Evolutionary conservation across 1,140 invertebrate genomes (phyloP).

Genomic region (Euura lappo): DNA sequence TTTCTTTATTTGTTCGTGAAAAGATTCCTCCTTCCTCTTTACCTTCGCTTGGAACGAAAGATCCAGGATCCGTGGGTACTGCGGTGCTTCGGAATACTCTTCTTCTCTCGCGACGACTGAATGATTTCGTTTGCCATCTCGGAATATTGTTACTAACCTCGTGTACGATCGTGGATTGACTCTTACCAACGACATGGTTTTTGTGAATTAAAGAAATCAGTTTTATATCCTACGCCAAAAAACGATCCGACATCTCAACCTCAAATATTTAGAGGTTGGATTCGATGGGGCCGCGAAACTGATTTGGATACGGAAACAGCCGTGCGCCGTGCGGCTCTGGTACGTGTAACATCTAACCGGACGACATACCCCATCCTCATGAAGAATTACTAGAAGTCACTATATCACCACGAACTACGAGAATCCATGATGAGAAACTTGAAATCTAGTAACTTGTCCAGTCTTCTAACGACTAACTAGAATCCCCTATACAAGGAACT

Average conservation of each 20-base stretch:
- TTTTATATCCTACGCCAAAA: not conserved
- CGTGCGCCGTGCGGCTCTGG: no score
- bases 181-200: constrained; percentile 24
- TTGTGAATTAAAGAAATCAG: constrained; percentile 8
- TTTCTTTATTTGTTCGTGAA: constrained; percentile 67
- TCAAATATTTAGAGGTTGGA: not conserved
- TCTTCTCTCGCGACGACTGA: constrained; percentile 27
- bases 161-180: constrained; percentile 16
- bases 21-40: constrained; percentile 51
- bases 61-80: constrained; percentile 71
- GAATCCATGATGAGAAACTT: no score
- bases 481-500: no score
- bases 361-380: no score
- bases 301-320: not conserved
- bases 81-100: constrained; percentile 54
- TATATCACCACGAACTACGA: no score
- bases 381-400: no score
- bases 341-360: no score
- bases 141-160: not conserved
- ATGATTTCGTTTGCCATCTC: constrained; percentile 9
- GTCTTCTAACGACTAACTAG: no score
- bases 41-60: constrained; percentile 52
- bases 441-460: no score
- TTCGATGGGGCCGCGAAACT: not conserved
- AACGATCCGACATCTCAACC: constrained; percentile 1